Evolutionary conservation across 2,113 vertebrate genomes (phyloP), one percentile per base, ranked within the genome.

Genomic region (Chroicocephalus ridibundus): DNA sequence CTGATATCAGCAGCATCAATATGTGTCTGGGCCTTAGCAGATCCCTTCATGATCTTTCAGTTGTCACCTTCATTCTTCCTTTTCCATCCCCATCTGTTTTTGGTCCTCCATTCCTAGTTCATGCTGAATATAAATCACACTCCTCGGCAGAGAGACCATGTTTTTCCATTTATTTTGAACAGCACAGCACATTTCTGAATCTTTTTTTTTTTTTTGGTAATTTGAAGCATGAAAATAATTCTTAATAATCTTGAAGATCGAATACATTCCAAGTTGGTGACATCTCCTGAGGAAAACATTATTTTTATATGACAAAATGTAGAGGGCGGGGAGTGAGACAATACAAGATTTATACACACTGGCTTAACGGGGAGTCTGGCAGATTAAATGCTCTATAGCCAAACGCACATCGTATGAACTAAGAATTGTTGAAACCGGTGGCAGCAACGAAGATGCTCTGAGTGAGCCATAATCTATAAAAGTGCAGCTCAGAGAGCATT

Each of bases 51-150:
- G 81, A 90, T 95, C 86, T 95, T 94, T 77, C 31, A 82, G 75
- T 34, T 70, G 51, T 77, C 91, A 91, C 84, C 84, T 89, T 91
- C 71, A 57, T 91, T 82, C 79, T 74, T 95, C 58, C 54, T 91
- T 64, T 91, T 82, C 66, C 75, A 90, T 95, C 55, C 76, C 95
- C 95, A 93, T 97, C 93, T 97, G 94, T 89, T 95, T 94, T 74
- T 85, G 62, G 78, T 82, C 82, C 81, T 91, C 29, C 42, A 61
- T 76, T 91, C 51, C 62, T 58, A 47, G 44, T n/a, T 91, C 65
- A 61, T 94, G 81, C 61, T 89, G 93, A 95, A 96, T 94, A 82
- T 72, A 91, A 94, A 94, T 94, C 52, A 82, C 54, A 29, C 47
- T 93, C 42, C 66, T 87, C 40, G 3, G 57, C 62, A 69, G 36